Conservation (phyloP, 2,797 vertebrate species). For the Neoniphon sammara region DNA sequence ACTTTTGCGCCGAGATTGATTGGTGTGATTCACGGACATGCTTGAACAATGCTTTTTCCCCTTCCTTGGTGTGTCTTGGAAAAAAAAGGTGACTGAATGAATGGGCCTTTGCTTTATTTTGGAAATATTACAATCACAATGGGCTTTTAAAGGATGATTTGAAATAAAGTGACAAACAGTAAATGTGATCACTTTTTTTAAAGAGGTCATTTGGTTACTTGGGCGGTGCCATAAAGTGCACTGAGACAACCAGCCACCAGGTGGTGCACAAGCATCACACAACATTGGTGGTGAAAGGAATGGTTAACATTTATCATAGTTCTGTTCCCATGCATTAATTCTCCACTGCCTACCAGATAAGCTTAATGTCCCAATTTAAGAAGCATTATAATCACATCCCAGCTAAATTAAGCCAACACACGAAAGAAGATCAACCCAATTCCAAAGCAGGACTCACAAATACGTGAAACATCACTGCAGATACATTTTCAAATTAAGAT, state of each 20-base stretch:
- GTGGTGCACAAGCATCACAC: conserved; percentile 38
- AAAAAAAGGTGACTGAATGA: conserved; percentile 18
- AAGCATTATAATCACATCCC: not conserved
- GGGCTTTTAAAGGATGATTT: conserved; percentile 20
- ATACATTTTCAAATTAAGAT: not conserved
- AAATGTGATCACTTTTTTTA: not conserved
- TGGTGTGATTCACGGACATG: conserved; percentile 45
- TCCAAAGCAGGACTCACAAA: not conserved
- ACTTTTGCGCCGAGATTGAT: conserved; percentile 15
- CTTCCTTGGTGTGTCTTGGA: not conserved
- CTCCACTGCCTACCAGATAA: not conserved
- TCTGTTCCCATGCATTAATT: not conserved
- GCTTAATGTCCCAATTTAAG: conserved; percentile 9
- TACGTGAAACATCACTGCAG: not conserved
- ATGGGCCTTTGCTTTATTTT: conserved; percentile 45
- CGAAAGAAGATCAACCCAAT: not conserved
- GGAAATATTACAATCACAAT: conserved; percentile 19
- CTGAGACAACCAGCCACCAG: conserved; percentile 41
- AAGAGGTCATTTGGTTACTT: not conserved
- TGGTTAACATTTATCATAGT: not conserved
- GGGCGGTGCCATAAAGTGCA: conserved; percentile 19
- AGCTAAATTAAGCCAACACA: not conserved
- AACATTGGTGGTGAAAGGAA: not conserved
- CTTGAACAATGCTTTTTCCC: not conserved
- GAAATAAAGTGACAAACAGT: conserved; percentile 53